Base-by-base conservation (phyloP, 1,140 invertebrate species). In the Harpegnathos saltator region DNA sequence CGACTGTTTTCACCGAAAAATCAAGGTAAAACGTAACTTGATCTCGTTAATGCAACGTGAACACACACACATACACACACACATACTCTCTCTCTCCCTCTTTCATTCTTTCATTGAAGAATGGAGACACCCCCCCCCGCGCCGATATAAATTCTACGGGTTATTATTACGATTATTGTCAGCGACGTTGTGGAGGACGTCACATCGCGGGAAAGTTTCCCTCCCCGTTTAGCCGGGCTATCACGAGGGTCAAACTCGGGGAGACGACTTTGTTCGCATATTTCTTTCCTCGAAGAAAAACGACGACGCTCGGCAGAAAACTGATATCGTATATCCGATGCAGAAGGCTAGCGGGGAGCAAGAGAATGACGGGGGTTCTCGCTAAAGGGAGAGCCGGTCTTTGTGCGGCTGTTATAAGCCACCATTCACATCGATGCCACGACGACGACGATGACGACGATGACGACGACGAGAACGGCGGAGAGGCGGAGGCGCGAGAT, bases 261-360 rank as follows among this genome's bases (percentile, higher is more conserved):
- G n/a, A 19, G 61, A 66, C 14, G 61, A 66, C 19, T 38, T 33
- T 24, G 48, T n/a, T 17, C 44, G 48, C 44, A 52, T 77, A 33
- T 52, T 52, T 26, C 29, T 65, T 26, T 22, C 48, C 29, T 5
- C 48, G 50, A 26, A 54, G 61, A 66, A 77, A 77, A 77, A 54
- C 4, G 14, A 7, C 14, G 9, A 22, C 56, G 17, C 38, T 44
- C 38, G 38, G 4, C 9, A 26, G 19, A 9, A 38, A 66, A 24
- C 44, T 66, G 26, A 65, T 38, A 22, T 77, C 52, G 59, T 65
- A 77, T 66, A 66, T 66, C 73, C 11, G 26, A 24, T 9, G 38
- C 38, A n/a, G n/a, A n/a, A n/a, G 38, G 11, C 4, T 4, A 9
- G 3, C 4, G 7, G 38, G 0, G 38, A 52, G 26, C 5, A 14